phyloP scores from a whole-genome alignment of 2,113 vertebrate genomes.

The Nansenia antarctica region DNA sequence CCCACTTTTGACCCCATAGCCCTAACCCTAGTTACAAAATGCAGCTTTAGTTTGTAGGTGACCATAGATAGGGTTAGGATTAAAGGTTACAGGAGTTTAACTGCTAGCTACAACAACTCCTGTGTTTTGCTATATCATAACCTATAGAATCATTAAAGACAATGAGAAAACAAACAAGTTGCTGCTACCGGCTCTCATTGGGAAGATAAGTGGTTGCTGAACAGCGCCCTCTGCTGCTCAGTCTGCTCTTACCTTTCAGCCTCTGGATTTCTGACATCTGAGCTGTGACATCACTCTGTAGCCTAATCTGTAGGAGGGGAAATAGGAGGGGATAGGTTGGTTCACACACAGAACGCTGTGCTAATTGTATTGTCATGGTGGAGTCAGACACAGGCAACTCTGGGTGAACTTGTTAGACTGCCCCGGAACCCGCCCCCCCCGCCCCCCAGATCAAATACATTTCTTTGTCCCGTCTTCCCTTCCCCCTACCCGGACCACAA shows the following conservation, averaged over 20 bases:
- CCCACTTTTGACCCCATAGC: too few species aligned
- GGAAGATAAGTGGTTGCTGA: neutral
- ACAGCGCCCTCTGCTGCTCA: constrained; percentile 43
- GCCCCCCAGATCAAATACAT: too few species aligned
- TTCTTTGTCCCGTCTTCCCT: neutral
- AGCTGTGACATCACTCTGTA: constrained; percentile 84
- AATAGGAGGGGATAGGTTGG: neutral
- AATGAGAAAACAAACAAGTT: constrained; percentile 8
- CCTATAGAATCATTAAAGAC: too few species aligned
- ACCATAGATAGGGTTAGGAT: too few species aligned
- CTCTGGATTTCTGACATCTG: constrained; percentile 89
- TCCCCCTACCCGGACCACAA: neutral
- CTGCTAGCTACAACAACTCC: too few species aligned
- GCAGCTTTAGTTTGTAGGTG: too few species aligned
- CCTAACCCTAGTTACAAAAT: too few species aligned
- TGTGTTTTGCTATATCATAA: too few species aligned
- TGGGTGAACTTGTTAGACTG: too few species aligned
- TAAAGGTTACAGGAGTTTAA: too few species aligned
- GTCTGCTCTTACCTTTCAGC: constrained; percentile 83
- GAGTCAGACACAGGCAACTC: too few species aligned
- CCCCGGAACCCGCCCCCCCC: too few species aligned
- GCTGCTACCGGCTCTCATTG: neutral
- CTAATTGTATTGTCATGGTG: constrained; percentile 20
- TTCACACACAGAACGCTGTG: neutral
- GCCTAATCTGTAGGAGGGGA: constrained; percentile 79